Conservation (phyloP, 2,797 vertebrate species). For the Picus viridis region DNA sequence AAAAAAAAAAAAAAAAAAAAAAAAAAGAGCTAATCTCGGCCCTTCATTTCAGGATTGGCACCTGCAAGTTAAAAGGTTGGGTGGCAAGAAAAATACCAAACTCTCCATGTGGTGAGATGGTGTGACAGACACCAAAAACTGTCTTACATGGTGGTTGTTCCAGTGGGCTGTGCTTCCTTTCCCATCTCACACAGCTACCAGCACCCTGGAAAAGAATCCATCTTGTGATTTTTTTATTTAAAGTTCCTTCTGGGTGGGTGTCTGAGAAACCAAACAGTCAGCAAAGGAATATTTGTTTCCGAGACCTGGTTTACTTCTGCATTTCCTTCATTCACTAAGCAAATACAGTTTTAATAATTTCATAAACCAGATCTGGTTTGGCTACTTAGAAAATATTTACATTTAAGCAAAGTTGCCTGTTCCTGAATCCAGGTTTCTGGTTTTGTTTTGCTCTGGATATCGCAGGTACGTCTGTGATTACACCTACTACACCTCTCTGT, state of each 20-base stretch:
- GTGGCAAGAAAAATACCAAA: neutral
- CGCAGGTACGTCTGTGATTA: constrained; percentile 87
- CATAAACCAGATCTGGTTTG: constrained; percentile 30
- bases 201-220: neutral
- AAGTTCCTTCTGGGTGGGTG: constrained; percentile 26
- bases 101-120: neutral
- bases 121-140: neutral
- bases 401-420: neutral
- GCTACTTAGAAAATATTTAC: constrained; percentile 10
- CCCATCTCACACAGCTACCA: neutral
- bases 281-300: constrained; percentile 43
- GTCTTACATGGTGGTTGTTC: neutral
- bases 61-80: neutral
- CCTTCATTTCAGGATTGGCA: neutral
- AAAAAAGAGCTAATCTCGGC: neutral
- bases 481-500: constrained; percentile 84
- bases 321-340: neutral
- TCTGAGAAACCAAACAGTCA: constrained; percentile 50
- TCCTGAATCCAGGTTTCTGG: neutral
- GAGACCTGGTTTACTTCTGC: constrained; percentile 28
- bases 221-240: neutral
- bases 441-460: neutral
- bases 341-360: constrained; percentile 26
- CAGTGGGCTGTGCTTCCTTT: neutral
- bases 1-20: too few relatives aligned